A percentile compares a stretch with the other conserved stretches of the same genome.
phyloP scores from a whole-genome alignment of 2,797 vertebrate species.

The Serranus cabrilla region DNA sequence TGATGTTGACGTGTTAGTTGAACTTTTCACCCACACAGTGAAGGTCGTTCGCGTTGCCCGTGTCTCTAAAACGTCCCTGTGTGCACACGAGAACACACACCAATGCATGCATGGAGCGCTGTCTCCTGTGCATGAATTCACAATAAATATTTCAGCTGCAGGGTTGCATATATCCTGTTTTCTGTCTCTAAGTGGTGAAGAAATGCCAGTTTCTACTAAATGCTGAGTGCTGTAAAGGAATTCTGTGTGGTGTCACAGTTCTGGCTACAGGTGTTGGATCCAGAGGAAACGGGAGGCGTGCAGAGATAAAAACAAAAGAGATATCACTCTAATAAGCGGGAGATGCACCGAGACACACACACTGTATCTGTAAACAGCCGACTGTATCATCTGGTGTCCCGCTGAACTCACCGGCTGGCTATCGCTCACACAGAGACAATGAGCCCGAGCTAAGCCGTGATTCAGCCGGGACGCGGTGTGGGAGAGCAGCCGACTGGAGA shows the following conservation, averaged over 20 bases:
- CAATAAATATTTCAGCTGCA: too few relatives aligned
- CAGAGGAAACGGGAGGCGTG: not conserved
- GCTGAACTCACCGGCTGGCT: constrained; percentile 17
- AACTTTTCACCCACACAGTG: too few relatives aligned
- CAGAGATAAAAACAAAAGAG: not conserved
- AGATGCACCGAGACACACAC: not conserved
- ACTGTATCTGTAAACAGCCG: not conserved
- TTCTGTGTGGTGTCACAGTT: too few relatives aligned
- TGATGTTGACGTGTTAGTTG: too few relatives aligned
- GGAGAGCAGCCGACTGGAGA: constrained; percentile 25
- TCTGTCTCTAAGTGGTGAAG: not conserved
- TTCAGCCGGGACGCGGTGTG: constrained; percentile 20
- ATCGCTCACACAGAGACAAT: constrained; percentile 21
- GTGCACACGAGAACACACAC: too few relatives aligned
- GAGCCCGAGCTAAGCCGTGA: constrained; percentile 15
- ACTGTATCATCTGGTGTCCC: not conserved
- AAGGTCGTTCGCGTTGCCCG: too few relatives aligned
- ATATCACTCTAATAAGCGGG: not conserved
- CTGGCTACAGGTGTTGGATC: too few relatives aligned
- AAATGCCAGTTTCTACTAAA: not conserved
- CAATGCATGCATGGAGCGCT: too few relatives aligned
- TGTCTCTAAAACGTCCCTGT: too few relatives aligned
- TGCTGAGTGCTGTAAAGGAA: too few relatives aligned
- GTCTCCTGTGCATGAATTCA: too few relatives aligned
- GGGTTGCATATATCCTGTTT: too few relatives aligned